phyloP scores from a whole-genome alignment of 2,113 vertebrate genomes.

The Haemorhous mexicanus region DNA sequence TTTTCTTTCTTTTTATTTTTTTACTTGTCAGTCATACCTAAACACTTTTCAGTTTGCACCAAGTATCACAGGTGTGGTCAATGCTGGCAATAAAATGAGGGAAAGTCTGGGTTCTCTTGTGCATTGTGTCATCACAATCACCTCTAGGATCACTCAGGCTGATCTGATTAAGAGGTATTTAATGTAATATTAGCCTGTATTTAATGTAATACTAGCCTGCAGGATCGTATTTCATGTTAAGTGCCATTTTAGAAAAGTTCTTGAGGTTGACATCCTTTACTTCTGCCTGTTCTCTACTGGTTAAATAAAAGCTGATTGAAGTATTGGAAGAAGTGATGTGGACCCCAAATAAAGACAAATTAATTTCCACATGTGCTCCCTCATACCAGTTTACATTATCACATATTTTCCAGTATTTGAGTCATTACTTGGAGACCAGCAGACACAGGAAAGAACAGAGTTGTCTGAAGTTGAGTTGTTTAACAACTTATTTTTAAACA shows the following conservation, averaged over 20 bases:
- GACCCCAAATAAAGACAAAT: background rate
- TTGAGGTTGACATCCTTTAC: background rate
- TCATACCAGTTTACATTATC: background rate
- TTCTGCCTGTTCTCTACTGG: background rate
- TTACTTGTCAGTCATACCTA: background rate
- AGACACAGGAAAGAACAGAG: background rate
- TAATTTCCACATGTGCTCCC: background rate
- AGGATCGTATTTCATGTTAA: background rate
- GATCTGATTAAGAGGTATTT: background rate
- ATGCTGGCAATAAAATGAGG: background rate
- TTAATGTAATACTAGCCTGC: background rate
- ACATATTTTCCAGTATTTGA: constrained; percentile 13
- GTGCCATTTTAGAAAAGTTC: background rate
- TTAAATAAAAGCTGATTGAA: background rate
- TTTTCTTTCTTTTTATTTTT: background rate
- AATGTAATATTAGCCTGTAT: background rate
- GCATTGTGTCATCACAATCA: background rate
- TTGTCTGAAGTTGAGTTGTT: background rate
- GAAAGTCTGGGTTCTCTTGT: background rate
- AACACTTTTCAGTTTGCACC: background rate
- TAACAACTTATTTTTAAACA: constrained; percentile 22
- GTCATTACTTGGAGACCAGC: background rate
- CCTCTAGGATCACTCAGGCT: background rate
- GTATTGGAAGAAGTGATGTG: background rate
- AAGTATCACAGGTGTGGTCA: background rate